Evolutionary conservation across 2,888 invertebrate species (phyloP).

Genomic region (Spialia ferax): DNA sequence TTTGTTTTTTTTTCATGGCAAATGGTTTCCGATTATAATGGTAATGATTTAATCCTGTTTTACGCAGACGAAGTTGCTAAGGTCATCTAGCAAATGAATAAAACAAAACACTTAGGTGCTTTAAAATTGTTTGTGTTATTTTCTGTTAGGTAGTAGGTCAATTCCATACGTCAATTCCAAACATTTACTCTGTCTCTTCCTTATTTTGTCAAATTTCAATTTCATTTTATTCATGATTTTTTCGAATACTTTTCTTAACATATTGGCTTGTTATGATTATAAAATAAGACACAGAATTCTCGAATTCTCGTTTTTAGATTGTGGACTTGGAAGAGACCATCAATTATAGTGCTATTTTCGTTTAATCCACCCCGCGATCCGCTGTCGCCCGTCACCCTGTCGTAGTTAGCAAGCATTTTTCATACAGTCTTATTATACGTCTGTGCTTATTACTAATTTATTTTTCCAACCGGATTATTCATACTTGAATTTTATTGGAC

Average conservation of each 20-base stretch:
- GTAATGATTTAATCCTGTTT: no score
- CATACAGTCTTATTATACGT: constrained; percentile 44
- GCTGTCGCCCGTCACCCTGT: constrained; percentile 68
- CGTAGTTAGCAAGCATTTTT: constrained; percentile 58
- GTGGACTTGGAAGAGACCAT: constrained; percentile 73
- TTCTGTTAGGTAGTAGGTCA: no score
- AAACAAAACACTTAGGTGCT: no score
- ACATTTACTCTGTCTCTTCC: no score
- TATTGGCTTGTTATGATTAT: constrained; percentile 42
- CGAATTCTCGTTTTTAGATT: constrained; percentile 69
- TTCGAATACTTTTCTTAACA: neutral
- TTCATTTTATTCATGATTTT: neutral
- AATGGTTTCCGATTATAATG: no score
- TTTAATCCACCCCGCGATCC: constrained; percentile 76
- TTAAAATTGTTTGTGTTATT: no score
- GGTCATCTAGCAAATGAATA: no score
- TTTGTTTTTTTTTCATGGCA: no score
- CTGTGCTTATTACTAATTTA: constrained; percentile 23
- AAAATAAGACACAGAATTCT: constrained; percentile 60
- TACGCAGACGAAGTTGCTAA: no score
- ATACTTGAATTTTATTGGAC: constrained; percentile 43
- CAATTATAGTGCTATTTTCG: constrained; percentile 80
- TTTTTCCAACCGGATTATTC: constrained; percentile 39
- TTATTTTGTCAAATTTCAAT: neutral
- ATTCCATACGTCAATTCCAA: no score